Evolutionary conservation across 1,140 invertebrate genomes (phyloP).

Genomic region (Amyelois transitella): DNA sequence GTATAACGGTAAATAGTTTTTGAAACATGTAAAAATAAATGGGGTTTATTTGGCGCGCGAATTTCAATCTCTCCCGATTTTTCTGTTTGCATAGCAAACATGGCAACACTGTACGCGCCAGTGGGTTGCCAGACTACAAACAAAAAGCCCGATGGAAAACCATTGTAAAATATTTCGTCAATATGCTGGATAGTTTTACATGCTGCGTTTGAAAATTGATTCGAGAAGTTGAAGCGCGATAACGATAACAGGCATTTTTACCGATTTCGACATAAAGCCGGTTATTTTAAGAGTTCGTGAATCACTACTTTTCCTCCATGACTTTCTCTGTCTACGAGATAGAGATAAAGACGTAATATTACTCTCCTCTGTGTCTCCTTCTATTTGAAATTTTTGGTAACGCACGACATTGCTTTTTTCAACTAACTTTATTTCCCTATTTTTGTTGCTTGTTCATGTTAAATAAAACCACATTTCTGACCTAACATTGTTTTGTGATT

Average conservation of each 20-base stretch:
- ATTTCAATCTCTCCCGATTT: constrained; percentile 18
- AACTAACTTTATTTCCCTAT: no score
- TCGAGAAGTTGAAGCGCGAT: background rate
- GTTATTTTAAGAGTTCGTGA: no score
- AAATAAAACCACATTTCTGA: background rate
- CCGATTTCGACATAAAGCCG: no score
- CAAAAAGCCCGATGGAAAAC: constrained; percentile 15
- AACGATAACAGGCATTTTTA: background rate
- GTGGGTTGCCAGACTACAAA: constrained; percentile 38
- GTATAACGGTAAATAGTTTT: background rate
- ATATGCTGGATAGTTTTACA: background rate
- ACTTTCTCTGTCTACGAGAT: no score
- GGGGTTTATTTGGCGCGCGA: background rate
- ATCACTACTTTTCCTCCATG: no score
- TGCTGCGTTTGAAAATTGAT: background rate
- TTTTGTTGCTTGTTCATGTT: no score
- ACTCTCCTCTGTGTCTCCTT: no score
- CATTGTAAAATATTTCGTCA: background rate
- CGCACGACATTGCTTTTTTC: no score
- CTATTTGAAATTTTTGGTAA: no score
- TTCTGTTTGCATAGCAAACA: constrained; percentile 43
- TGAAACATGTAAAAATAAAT: constrained; percentile 5
- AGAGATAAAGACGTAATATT: no score
- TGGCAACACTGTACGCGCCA: constrained; percentile 31
- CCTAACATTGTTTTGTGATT: background rate